These are phyloP conservation scores for Caradrina clavipalpis DNA, from an alignment of 2,888 invertebrate genomes.

Conservation along the genomic window DNA sequence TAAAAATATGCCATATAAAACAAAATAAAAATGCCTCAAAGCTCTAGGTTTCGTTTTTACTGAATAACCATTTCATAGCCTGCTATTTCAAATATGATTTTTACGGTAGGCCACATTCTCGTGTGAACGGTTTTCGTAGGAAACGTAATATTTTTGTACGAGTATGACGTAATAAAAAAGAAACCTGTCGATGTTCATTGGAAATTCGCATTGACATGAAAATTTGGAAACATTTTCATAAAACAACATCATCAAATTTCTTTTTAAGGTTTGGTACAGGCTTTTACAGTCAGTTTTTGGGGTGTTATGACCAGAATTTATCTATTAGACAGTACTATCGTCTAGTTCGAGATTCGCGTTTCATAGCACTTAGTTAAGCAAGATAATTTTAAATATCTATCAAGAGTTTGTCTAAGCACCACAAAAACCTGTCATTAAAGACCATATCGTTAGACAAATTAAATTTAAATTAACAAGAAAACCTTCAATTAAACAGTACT, in stretches of 20 bases:
- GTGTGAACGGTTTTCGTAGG: slow-evolving; percentile 56
- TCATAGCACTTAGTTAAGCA: background rate
- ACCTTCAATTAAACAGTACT: background rate
- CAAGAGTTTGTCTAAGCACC: too few relatives aligned
- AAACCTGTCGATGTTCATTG: slow-evolving; percentile 22
- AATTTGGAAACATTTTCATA: background rate
- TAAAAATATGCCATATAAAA: slow-evolving; percentile 40
- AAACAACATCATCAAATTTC: background rate
- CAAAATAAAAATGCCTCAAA: slow-evolving; percentile 55
- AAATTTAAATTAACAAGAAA: background rate
- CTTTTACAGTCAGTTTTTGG: too few relatives aligned
- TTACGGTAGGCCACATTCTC: slow-evolving; percentile 64
- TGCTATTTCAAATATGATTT: slow-evolving; percentile 65
- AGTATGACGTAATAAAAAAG: slow-evolving; percentile 31
- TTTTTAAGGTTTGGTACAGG: too few relatives aligned
- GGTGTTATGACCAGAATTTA: too few relatives aligned
- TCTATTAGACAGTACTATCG: too few relatives aligned
- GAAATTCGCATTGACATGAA: slow-evolving; percentile 11
- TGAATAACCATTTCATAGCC: slow-evolving; percentile 68
- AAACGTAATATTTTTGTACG: slow-evolving; percentile 50
- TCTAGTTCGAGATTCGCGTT: too few relatives aligned
- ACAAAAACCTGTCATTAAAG: too few relatives aligned
- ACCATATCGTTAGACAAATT: too few relatives aligned
- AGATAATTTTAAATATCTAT: background rate
- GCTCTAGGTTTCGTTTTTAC: slow-evolving; percentile 61